Percentiles rank a stretch among this genome's conserved stretches.
phyloP scores from a whole-genome alignment of 2,797 vertebrate genomes.

The Eremophila alpestris region DNA sequence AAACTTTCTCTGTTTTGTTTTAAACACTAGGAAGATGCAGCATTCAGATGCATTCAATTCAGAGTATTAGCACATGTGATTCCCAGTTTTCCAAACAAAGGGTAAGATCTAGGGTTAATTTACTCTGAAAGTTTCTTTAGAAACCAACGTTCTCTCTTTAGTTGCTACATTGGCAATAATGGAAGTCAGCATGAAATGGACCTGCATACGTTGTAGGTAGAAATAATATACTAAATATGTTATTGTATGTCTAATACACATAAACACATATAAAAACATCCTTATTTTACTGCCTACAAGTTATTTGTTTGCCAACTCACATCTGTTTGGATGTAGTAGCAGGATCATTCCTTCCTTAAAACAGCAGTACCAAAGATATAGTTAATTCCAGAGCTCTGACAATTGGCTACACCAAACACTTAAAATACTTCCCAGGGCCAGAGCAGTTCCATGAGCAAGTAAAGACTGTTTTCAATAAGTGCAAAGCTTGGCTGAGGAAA shows the following conservation, averaged over 20 bases:
- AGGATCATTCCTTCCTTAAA: neutral
- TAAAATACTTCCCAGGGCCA: neutral
- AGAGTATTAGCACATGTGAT: neutral
- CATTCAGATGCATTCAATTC: neutral
- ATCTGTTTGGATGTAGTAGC: neutral
- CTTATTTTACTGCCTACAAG: neutral
- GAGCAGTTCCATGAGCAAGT: neutral
- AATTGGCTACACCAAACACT: neutral
- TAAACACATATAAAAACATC: neutral
- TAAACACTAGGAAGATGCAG: neutral
- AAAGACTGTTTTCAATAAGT: neutral
- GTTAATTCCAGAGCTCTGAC: neutral
- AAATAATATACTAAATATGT: neutral
- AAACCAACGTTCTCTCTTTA: accelerated
- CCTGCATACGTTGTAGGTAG: accelerated
- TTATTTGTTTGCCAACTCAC: neutral
- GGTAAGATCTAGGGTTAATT: neutral
- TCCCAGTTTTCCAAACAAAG: neutral
- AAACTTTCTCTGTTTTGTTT: neutral
- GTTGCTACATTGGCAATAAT: neutral
- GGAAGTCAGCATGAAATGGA: neutral
- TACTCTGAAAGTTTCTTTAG: neutral
- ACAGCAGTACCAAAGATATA: neutral
- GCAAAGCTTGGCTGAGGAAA: neutral
- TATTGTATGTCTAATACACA: neutral